Percentiles rank a stretch among this genome's conserved stretches.
phyloP scores from a whole-genome alignment of 2,888 invertebrate genomes.

The Lamproptera curius region DNA sequence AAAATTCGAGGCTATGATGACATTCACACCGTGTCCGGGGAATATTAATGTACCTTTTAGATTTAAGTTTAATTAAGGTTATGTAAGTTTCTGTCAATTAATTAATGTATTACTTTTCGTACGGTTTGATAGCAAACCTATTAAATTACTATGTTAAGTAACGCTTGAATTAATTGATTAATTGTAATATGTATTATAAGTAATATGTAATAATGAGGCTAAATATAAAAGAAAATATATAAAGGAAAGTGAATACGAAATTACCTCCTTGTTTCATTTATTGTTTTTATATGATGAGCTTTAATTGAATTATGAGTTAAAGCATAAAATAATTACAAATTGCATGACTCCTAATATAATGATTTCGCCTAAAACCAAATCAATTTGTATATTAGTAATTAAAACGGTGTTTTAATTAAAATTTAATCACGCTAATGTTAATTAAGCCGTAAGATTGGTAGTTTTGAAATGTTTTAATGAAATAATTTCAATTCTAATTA shows the following conservation, averaged over 20 bases:
- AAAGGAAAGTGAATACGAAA: slow-evolving; percentile 42
- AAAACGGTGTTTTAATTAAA: slow-evolving; percentile 17
- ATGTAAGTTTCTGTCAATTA: slow-evolving; percentile 17
- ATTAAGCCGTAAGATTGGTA: too few relatives aligned
- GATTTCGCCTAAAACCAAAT: slow-evolving; percentile 2
- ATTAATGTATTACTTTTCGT: slow-evolving; percentile 17
- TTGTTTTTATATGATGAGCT: too few relatives aligned
- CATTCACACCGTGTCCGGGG: slow-evolving; percentile 42
- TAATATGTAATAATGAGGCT: slow-evolving; percentile 52
- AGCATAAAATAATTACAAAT: background rate
- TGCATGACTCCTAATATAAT: background rate
- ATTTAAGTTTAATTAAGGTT: slow-evolving; percentile 23
- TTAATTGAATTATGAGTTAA: too few relatives aligned
- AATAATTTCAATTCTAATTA: too few relatives aligned
- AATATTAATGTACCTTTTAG: slow-evolving; percentile 32
- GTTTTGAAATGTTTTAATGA: too few relatives aligned
- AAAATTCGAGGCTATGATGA: slow-evolving; percentile 63
- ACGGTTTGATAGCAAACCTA: background rate
- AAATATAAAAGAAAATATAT: slow-evolving; percentile 44
- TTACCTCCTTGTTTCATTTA: slow-evolving; percentile 39
- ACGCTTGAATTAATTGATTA: slow-evolving; percentile 35
- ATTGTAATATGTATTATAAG: slow-evolving; percentile 55
- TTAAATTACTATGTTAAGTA: background rate
- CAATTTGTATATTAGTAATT: background rate
- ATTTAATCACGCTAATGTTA: slow-evolving; percentile 13